These are phyloP conservation scores for Cydia strobilella DNA, from an alignment of 1,140 invertebrate species.

Conservation along the genomic window DNA sequence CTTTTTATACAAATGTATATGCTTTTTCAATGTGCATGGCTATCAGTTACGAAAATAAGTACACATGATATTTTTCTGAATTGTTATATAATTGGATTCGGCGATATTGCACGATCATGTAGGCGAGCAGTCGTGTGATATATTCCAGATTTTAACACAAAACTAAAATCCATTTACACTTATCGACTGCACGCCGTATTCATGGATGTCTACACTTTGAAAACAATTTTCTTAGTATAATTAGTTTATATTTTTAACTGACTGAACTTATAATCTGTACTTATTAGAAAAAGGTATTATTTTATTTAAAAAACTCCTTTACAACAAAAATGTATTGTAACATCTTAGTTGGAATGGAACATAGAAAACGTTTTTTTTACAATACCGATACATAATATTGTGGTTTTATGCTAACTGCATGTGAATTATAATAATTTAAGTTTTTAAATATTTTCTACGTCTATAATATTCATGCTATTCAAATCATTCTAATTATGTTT, in stretches of 20 bases:
- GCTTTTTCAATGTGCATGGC: slow-evolving; percentile 74
- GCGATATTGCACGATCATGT: slow-evolving; percentile 60
- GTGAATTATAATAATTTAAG: neutral
- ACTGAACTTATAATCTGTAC: too few species aligned
- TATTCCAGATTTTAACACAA: slow-evolving; percentile 34
- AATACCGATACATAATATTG: too few species aligned
- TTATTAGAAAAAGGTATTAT: too few species aligned
- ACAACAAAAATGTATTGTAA: neutral
- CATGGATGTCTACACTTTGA: slow-evolving; percentile 72
- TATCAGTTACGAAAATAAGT: slow-evolving; percentile 56
- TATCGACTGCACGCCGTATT: slow-evolving; percentile 68
- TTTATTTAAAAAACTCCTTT: neutral
- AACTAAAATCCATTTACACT: slow-evolving; percentile 39
- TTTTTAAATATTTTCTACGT: too few species aligned
- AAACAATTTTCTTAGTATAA: slow-evolving; percentile 41
- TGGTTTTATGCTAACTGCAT: slow-evolving; percentile 14
- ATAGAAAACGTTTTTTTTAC: slow-evolving; percentile 12
- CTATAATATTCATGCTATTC: slow-evolving; percentile 31
- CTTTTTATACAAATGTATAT: slow-evolving; percentile 41
- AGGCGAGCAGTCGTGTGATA: slow-evolving; percentile 65
- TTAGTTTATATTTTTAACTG: neutral
- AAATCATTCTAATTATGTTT: slow-evolving; percentile 52
- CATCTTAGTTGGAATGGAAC: neutral
- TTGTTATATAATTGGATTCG: slow-evolving; percentile 52
- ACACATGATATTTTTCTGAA: slow-evolving; percentile 58